Conservation (phyloP, 2,888 invertebrate species). For the Drosophila ustulata region DNA sequence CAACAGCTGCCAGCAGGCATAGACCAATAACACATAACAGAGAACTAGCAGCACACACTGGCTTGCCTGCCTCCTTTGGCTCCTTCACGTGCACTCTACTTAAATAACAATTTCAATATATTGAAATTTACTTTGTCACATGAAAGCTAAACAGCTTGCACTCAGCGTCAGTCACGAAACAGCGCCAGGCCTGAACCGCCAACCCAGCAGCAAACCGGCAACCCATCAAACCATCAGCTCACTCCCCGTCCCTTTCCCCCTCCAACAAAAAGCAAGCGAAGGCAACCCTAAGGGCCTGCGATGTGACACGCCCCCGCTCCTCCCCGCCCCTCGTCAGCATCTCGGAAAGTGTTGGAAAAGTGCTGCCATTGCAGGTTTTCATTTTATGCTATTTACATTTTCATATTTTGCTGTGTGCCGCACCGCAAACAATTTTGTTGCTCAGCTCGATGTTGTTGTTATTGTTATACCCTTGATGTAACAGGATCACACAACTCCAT, state of each 20-base stretch:
- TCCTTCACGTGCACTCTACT: constrained; percentile 72
- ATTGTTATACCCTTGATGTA: constrained; percentile 34
- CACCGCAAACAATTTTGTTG: constrained; percentile 72
- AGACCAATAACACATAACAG: constrained; percentile 27
- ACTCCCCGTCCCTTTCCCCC: background rate
- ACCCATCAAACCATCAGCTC: background rate
- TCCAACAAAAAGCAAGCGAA: background rate
- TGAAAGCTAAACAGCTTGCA: constrained; percentile 78
- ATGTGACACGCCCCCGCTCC: constrained; percentile 17
- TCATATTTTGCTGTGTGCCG: constrained; percentile 69
- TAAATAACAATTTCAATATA: constrained; percentile 81
- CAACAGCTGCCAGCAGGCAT: constrained; percentile 60
- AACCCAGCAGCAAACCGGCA: background rate
- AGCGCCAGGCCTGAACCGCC: constrained; percentile 11
- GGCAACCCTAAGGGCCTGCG: constrained; percentile 11
- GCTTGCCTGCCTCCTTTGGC: constrained; percentile 26
- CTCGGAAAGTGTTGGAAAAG: constrained; percentile 67
- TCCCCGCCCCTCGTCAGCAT: constrained; percentile 22
- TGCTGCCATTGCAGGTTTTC: constrained; percentile 78
- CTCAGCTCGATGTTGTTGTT: constrained; percentile 21
- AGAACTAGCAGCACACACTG: constrained; percentile 21
- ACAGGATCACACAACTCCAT: background rate
- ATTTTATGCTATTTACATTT: constrained; percentile 79
- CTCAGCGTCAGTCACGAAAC: constrained; percentile 71
- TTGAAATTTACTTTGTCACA: constrained; percentile 82